Evolutionary conservation across 2,113 vertebrate genomes (phyloP).

Genomic region (Daboia siamensis): DNA sequence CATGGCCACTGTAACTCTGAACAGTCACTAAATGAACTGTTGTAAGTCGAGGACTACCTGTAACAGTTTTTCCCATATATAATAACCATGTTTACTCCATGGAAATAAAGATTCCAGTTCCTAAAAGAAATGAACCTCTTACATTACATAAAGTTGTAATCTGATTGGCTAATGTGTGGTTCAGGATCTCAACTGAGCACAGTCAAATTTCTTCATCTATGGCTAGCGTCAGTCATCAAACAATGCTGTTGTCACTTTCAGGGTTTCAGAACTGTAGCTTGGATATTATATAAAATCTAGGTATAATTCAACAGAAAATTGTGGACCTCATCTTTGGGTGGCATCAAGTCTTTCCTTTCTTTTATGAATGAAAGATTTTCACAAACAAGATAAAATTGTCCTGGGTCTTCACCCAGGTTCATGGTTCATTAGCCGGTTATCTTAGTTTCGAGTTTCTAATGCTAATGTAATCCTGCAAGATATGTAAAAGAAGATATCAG

Average conservation of each 20-base stretch:
- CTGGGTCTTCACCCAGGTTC: not conserved
- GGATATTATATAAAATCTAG: not conserved
- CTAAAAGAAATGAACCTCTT: not conserved
- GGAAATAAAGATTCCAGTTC: not conserved
- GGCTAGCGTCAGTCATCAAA: not conserved
- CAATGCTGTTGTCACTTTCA: not conserved
- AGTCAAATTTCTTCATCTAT: not conserved
- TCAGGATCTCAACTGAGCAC: not conserved
- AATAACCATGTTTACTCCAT: not conserved
- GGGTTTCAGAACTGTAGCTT: not conserved
- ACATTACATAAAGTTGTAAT: not conserved
- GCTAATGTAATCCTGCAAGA: not conserved
- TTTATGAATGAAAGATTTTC: not conserved
- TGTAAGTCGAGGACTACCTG: not conserved
- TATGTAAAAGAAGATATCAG: not conserved
- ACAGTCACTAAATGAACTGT: not conserved
- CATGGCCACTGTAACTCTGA: not conserved
- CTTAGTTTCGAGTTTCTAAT: not conserved
- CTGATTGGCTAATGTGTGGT: not conserved
- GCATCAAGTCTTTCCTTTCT: not conserved
- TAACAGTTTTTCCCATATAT: not conserved
- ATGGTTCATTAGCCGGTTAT: not conserved
- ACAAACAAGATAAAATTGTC: not conserved
- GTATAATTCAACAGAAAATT: not conserved
- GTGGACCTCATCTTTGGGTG: not conserved